A percentile compares a stretch with the other conserved stretches of the same genome.
phyloP scores from a whole-genome alignment of 1,140 invertebrate genomes.

The Pogonomyrmex barbatus region DNA sequence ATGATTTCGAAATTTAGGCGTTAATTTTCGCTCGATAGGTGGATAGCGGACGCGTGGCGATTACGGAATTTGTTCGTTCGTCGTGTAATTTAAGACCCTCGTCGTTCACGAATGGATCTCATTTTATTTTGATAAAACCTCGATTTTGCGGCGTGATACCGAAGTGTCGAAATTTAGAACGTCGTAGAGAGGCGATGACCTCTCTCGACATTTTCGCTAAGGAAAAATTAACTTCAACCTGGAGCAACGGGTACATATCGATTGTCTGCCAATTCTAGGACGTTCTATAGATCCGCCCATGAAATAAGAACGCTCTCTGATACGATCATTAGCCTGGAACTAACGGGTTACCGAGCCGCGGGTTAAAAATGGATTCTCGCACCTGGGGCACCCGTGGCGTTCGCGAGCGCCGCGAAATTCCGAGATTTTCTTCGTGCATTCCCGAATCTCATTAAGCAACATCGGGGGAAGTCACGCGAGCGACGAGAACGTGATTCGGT shows the following conservation, averaged over 20 bases:
- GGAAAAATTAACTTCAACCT: conserved; percentile 13
- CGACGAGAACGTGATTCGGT: conserved; percentile 35
- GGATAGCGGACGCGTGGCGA: not conserved
- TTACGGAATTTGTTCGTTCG: not conserved
- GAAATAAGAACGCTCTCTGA: conserved; percentile 44
- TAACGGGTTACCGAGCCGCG: conserved; percentile 12
- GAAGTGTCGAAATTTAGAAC: not conserved
- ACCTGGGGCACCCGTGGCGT: conserved; percentile 16
- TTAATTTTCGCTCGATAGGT: not conserved
- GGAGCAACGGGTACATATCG: conserved; percentile 32
- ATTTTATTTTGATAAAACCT: not conserved
- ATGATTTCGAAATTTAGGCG: not conserved
- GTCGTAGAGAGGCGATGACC: not conserved
- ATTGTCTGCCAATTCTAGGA: conserved; percentile 51
- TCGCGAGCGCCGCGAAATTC: conserved; percentile 29
- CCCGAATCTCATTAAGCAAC: conserved; percentile 61
- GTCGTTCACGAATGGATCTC: not conserved
- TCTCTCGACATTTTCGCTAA: conserved; percentile 8
- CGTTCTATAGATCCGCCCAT: conserved; percentile 49
- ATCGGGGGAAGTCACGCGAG: conserved; percentile 57
- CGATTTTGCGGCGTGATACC: not conserved
- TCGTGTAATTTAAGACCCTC: not conserved
- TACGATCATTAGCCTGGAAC: conserved; percentile 53
- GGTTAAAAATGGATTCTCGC: conserved; percentile 61
- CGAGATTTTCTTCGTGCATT: conserved; percentile 48